Evolutionary conservation across 2,888 invertebrate species (phyloP).

Genomic region (Netelia fuscicornis): DNA sequence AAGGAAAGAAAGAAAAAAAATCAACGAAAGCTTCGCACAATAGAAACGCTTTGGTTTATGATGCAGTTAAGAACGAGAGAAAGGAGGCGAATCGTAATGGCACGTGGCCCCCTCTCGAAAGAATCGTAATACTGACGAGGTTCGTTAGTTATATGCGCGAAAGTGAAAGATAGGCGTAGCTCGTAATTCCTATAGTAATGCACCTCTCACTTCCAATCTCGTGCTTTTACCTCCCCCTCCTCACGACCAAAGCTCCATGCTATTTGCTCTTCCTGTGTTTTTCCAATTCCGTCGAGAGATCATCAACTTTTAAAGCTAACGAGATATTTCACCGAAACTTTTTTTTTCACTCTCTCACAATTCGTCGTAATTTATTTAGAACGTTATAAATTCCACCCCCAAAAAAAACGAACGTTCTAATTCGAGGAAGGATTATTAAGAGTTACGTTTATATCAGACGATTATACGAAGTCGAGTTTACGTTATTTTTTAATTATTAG

Average conservation of each 20-base stretch:
- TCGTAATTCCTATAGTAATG: slow-evolving; percentile 40
- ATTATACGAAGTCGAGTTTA: not conserved
- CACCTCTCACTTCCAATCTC: slow-evolving; percentile 9
- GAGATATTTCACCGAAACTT: not conserved
- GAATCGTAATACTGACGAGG: slow-evolving; percentile 33
- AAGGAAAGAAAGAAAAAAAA: slow-evolving; percentile 13
- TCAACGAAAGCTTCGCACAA: slow-evolving; percentile 44
- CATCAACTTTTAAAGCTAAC: not conserved
- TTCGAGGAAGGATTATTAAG: not conserved
- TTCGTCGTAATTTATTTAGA: not conserved
- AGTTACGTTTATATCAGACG: not conserved
- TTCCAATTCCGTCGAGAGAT: not conserved
- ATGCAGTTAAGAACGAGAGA: slow-evolving; percentile 52
- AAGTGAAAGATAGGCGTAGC: not conserved
- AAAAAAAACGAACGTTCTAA: not conserved
- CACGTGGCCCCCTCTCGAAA: slow-evolving; percentile 4
- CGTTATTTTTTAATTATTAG: not conserved
- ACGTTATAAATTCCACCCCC: not conserved
- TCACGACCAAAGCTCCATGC: not conserved
- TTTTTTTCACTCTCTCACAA: not conserved
- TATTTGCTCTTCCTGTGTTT: not conserved
- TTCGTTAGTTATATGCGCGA: slow-evolving; percentile 2
- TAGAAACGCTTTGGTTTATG: slow-evolving; percentile 58
- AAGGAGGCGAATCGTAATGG: slow-evolving; percentile 5
- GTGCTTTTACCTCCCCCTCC: not conserved